Evolutionary conservation across 2,113 vertebrate genomes (phyloP).

Genomic region (Microtus pennsylvanicus): DNA sequence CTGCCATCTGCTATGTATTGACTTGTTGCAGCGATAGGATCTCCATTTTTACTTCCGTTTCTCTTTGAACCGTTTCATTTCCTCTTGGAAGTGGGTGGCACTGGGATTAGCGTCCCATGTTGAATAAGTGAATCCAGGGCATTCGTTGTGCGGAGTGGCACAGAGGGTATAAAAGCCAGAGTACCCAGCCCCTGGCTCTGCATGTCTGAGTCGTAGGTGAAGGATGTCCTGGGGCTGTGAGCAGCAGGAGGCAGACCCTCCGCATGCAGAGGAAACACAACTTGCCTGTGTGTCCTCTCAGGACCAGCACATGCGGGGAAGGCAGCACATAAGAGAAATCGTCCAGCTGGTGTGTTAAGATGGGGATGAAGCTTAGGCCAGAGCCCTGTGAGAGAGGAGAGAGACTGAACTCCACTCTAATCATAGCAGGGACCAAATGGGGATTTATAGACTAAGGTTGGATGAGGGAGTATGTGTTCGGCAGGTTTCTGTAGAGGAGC

Average conservation of each 20-base stretch:
- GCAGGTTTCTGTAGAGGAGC: background rate
- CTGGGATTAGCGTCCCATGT: background rate
- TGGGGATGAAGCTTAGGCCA: background rate
- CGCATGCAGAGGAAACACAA: background rate
- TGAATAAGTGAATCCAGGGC: background rate
- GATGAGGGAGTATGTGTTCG: background rate
- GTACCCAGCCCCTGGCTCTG: background rate
- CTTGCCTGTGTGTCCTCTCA: background rate
- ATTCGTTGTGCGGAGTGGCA: background rate
- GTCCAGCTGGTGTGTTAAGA: background rate
- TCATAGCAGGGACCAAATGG: background rate
- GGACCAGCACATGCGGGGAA: background rate
- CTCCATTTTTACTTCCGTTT: background rate
- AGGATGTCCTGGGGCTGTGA: background rate
- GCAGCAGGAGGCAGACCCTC: background rate
- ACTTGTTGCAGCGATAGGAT: background rate
- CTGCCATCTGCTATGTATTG: background rate
- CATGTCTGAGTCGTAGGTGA: accelerated
- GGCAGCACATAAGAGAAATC: background rate
- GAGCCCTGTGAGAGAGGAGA: background rate
- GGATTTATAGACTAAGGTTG: background rate
- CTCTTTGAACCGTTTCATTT: background rate
- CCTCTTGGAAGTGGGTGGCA: background rate
- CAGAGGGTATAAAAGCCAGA: too few species aligned
- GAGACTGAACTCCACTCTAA: background rate